Conservation (phyloP, 2,888 invertebrate genomes). For the Liopterus haemorrhoidalis region DNA sequence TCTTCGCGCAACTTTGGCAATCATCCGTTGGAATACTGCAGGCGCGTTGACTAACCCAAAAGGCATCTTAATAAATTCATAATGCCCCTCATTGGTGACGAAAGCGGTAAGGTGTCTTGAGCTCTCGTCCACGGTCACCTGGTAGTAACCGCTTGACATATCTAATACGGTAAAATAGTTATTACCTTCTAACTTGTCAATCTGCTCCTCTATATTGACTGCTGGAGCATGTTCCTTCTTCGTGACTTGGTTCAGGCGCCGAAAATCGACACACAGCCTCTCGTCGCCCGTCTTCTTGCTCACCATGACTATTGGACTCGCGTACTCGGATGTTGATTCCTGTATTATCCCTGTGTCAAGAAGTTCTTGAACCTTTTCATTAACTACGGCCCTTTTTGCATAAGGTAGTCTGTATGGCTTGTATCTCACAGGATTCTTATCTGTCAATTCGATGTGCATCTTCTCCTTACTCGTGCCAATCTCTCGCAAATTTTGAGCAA, state of each 20-base stretch:
- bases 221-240: constrained; percentile 19
- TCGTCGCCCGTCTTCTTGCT: constrained; percentile 27
- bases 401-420: no score
- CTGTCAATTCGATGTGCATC: no score
- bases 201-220: constrained; percentile 21
- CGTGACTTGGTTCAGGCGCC: constrained; percentile 18
- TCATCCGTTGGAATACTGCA: constrained; percentile 28
- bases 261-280: constrained; percentile 25
- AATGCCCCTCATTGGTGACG: no score
- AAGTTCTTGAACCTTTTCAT: no score
- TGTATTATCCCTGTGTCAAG: no score
- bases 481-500: no score
- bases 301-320: no score
- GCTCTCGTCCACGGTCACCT: constrained; percentile 18
- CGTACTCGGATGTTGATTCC: no score
- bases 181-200: constrained; percentile 16
- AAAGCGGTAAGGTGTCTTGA: constrained; percentile 25
- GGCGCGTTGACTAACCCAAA: constrained; percentile 26
- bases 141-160: constrained; percentile 18
- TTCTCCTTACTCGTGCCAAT: no score
- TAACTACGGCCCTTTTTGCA: no score
- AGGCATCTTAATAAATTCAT: constrained; percentile 23
- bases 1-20: constrained; percentile 25
- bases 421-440: no score
- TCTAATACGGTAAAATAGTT: constrained; percentile 15